Conservation (phyloP, 2,113 vertebrate genomes). For the Rhombomys opimus region DNA sequence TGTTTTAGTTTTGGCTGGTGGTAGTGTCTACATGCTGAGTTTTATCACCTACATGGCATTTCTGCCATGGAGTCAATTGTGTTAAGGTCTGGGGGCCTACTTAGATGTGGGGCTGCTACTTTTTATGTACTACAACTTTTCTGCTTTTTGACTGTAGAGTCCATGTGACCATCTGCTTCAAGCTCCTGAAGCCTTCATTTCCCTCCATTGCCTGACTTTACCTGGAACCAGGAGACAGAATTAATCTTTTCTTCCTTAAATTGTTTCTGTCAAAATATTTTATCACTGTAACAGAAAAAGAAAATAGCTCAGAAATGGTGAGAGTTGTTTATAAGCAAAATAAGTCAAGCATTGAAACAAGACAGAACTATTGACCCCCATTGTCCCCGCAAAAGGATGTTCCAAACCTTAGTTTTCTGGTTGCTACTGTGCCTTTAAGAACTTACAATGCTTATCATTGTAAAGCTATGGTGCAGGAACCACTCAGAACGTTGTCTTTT, state of each 20-base stretch:
- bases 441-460: neutral
- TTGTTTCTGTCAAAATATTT: neutral
- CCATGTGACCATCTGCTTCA: neutral
- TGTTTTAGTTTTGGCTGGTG: neutral
- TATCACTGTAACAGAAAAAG: neutral
- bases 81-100: neutral
- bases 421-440: neutral
- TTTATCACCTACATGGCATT: neutral
- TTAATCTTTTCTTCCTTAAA: neutral
- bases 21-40: neutral
- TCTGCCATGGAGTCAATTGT: neutral
- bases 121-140: too few species aligned
- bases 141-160: too few species aligned
- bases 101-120: neutral
- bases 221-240: neutral
- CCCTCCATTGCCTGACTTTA: too few species aligned
- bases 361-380: neutral
- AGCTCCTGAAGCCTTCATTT: neutral
- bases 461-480: conserved; percentile 39
- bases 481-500: conserved; percentile 21
- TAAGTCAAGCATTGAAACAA: conserved; percentile 14
- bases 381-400: neutral
- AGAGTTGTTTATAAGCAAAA: conserved; percentile 32
- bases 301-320: neutral
- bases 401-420: neutral